Percentiles rank a stretch among this genome's conserved stretches.
phyloP scores from a whole-genome alignment of 2,888 invertebrate species.

The Meganola albula region DNA sequence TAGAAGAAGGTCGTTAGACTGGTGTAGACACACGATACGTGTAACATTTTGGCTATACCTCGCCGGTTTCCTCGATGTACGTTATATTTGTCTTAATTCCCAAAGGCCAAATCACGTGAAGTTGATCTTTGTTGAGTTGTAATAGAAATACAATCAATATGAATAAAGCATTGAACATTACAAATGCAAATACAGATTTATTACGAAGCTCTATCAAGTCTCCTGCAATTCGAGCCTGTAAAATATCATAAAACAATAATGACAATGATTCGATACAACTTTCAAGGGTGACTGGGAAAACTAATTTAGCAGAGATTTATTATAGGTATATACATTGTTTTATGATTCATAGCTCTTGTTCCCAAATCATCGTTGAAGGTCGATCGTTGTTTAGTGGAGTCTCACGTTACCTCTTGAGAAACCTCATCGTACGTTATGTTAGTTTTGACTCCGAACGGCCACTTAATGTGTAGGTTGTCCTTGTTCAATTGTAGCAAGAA shows the following conservation, averaged over 20 bases:
- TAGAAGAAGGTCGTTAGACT: constrained; percentile 76
- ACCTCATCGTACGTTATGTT: constrained; percentile 94
- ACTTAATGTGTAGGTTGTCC: constrained; percentile 96
- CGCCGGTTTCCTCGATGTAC: constrained; percentile 93
- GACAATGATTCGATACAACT: constrained; percentile 55
- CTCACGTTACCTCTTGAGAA: constrained; percentile 91
- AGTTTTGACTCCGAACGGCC: constrained; percentile 96
- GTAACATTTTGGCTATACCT: constrained; percentile 82
- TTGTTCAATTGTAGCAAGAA: constrained; percentile 99
- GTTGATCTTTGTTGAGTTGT: constrained; percentile 98
- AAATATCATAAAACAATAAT: constrained; percentile 70
- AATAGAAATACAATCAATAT: constrained; percentile 99
- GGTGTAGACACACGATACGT: constrained; percentile 67
- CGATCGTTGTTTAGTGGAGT: constrained; percentile 58
- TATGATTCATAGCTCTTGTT: constrained; percentile 16
- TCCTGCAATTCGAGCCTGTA: constrained; percentile 91
- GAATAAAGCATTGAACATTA: constrained; percentile 99
- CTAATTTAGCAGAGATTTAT: constrained; percentile 34
- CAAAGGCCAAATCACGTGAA: constrained; percentile 98
- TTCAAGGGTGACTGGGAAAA: constrained; percentile 78
- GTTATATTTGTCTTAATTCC: constrained; percentile 97
- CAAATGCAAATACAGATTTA: constrained; percentile 98
- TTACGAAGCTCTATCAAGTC: constrained; percentile 97
- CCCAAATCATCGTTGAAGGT: constrained; percentile 73
- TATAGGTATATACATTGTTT: no score